Conservation (phyloP, 2,888 invertebrate genomes). For the Flexamia atlantica region DNA sequence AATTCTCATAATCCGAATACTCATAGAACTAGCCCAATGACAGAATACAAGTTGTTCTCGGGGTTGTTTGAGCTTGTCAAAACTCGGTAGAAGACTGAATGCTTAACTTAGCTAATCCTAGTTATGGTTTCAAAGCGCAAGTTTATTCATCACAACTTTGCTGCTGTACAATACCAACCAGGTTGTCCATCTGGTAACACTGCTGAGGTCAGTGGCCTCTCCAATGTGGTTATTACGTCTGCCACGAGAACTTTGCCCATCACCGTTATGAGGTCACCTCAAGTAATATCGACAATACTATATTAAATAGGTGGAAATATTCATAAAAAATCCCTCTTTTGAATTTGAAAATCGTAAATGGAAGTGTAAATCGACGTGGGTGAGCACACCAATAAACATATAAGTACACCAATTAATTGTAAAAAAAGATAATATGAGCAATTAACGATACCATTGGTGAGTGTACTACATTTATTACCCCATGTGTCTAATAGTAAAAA, state of each 20-base stretch:
- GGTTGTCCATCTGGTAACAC: not conserved
- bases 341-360: too few relatives aligned
- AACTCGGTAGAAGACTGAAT: slow-evolving; percentile 17
- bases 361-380: too few relatives aligned
- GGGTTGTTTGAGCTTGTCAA: slow-evolving; percentile 28
- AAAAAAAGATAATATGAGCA: too few relatives aligned
- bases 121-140: slow-evolving; percentile 51
- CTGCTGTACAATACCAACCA: slow-evolving; percentile 19
- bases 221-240: not conserved
- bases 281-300: too few relatives aligned
- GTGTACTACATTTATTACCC: too few relatives aligned
- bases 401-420: too few relatives aligned
- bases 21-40: not conserved
- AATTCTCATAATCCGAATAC: too few relatives aligned
- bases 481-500: too few relatives aligned
- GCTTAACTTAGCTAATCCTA: slow-evolving; percentile 43
- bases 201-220: not conserved
- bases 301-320: too few relatives aligned
- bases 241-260: not conserved
- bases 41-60: not conserved
- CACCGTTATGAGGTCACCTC: not conserved
- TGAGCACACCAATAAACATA: too few relatives aligned
- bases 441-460: too few relatives aligned
- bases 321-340: too few relatives aligned
- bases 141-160: slow-evolving; percentile 54